Evolutionary conservation across 2,888 invertebrate genomes (phyloP), one percentile per base, ranked within the genome.

Genomic region (Atethmia centrago): DNA sequence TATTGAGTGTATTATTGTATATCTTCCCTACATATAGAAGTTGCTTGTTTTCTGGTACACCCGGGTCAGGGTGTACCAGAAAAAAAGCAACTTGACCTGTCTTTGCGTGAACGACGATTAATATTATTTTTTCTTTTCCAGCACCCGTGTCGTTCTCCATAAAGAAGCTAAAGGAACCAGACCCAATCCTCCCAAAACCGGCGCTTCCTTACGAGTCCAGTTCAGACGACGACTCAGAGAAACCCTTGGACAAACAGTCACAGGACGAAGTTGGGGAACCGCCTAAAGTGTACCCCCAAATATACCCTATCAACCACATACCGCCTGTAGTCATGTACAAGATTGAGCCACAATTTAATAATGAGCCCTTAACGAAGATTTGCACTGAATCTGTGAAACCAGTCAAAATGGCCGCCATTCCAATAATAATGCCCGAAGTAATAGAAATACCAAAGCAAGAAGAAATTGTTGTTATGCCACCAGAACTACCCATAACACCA

Each of bases 131-230:
- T 19, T 36, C n/a, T 78, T 80, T 91, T 90, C 5, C 92, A 97
- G 98, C 97, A 16, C 97, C 98, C 0, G 98, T 99, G 1, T 98
- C 98, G 75, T 99, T 98, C 92, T 98, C 98, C 0, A 98, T 98
- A 58, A 98, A 98, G 89, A 98, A 98, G 90, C 96, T 97, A 0
- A 98, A 98, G 90, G 98, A 98, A 74, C 97, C 97, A 0, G 97
- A 97, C 64, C 94, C 97, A 0, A 95, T 97, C 3, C 93, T 97
- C 3, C 96, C 98, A 7, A 98, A 98, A 91, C 98, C 98, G 69
- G 98, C 98, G 0, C 89, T 98, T 55, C 98, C 98, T 0, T 96
- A 98, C 85, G 98, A 98, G 88, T 97, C 97, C 31, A 98, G 98
- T 81, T 97, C 97, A n/a, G 98, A 97, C 16, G 97, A 98, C 25